phyloP scores from a whole-genome alignment of 1,140 invertebrate genomes.

The Diabrotica undecimpunctata region DNA sequence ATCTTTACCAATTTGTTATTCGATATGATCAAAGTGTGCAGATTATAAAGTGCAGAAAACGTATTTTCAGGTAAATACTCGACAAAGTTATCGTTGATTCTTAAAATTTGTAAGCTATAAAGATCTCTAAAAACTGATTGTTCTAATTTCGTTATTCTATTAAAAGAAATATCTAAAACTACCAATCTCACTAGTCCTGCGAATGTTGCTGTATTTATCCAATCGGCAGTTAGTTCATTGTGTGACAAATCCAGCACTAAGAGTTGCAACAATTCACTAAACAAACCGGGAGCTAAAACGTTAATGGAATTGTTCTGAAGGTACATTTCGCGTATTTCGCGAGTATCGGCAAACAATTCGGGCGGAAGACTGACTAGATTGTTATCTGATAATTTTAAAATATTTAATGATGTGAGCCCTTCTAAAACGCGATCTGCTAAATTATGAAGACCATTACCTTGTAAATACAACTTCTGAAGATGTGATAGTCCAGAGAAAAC shows the following conservation, averaged over 20 bases:
- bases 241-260: slow-evolving; percentile 78
- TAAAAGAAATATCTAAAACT: slow-evolving; percentile 76
- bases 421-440: slow-evolving; percentile 79
- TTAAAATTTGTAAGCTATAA: slow-evolving; percentile 75
- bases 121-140: slow-evolving; percentile 75
- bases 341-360: slow-evolving; percentile 75
- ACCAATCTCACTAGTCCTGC: slow-evolving; percentile 74
- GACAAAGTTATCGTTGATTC: slow-evolving; percentile 79
- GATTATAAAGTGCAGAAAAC: slow-evolving; percentile 73
- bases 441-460: slow-evolving; percentile 66
- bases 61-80: slow-evolving; percentile 77
- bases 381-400: slow-evolving; percentile 79
- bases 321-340: slow-evolving; percentile 78
- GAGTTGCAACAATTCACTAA: slow-evolving; percentile 76
- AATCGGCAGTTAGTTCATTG: slow-evolving; percentile 82
- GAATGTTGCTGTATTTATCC: slow-evolving; percentile 85
- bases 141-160: slow-evolving; percentile 75
- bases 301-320: slow-evolving; percentile 83
- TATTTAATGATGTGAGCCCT: slow-evolving; percentile 69
- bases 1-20: slow-evolving; percentile 79
- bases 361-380: slow-evolving; percentile 75
- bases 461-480: slow-evolving; percentile 59
- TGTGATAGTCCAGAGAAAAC: slow-evolving; percentile 64
- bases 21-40: slow-evolving; percentile 81
- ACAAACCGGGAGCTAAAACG: slow-evolving; percentile 79